These are phyloP conservation scores for Chironomus striatipennis DNA, from an alignment of 1,140 invertebrate species.

Conservation along the genomic window DNA sequence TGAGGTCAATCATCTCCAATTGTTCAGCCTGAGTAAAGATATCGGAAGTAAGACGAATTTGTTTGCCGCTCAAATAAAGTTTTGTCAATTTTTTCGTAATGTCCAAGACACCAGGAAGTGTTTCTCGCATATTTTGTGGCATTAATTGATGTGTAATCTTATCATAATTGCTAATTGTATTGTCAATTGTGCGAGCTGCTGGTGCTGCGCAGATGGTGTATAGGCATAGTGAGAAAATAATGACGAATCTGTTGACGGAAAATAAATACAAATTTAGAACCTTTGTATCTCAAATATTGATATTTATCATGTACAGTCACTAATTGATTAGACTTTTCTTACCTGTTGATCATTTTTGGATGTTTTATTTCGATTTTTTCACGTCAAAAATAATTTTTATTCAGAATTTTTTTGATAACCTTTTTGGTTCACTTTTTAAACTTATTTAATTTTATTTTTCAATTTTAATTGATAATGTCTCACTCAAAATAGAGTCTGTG, in stretches of 20 bases:
- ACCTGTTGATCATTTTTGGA: constrained; percentile 6
- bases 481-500: background rate
- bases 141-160: constrained; percentile 10
- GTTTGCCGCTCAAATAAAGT: background rate
- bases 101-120: background rate
- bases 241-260: background rate
- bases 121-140: background rate
- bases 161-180: background rate
- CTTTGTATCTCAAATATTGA: background rate
- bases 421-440: too few species aligned
- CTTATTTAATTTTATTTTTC: too few species aligned
- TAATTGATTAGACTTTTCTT: background rate
- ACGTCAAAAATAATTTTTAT: background rate
- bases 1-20: constrained; percentile 10
- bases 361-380: background rate
- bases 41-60: background rate
- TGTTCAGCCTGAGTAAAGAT: background rate
- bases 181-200: background rate
- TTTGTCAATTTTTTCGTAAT: constrained; percentile 3
- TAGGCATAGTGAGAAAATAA: background rate
- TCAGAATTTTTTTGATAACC: background rate
- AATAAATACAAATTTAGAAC: background rate
- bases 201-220: background rate
- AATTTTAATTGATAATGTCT: too few species aligned
- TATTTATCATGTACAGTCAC: background rate